Evolutionary conservation across 2,797 vertebrate genomes (phyloP), one percentile per base, ranked within the genome.

Genomic region (Spea hammondii): DNA sequence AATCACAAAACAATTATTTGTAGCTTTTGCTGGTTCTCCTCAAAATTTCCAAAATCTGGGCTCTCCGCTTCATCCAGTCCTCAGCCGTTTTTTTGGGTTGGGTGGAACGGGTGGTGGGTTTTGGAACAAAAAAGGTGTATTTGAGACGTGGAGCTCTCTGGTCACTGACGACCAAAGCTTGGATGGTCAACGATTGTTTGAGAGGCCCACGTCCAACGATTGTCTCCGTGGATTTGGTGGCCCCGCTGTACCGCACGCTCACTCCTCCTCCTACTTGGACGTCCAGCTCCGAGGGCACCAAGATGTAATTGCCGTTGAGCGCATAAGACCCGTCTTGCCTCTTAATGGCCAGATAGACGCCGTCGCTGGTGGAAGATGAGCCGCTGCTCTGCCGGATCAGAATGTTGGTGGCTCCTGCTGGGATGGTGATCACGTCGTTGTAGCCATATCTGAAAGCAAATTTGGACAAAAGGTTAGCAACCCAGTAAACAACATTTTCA

Each of bases 371-470:
- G 4, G 48, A 68, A 0, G 79, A 47, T 0, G 65, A 70, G 0
- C 59, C 14, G 0, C 86, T 88, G 45, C 82, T 82, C 77, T 91
- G 90, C 10, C 89, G 85, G 5, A 90, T 87, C 59, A 89, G 70
- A 73, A 92, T 73, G 47, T 88, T 86, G 1, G 91, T 92, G 74
- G 91, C 89, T 0, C 90, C 90, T 0, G 80, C 86, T 0, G 91
- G 90, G 74, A 92, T 86, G 10, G 86, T 90, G 72, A 90, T 86
- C 80, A 92, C 90, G 0, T 87, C 65, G 1, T 88, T 92, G 88
- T 92, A 92, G 6, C 90, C 91, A 0, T 88, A 89, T 72, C 90
- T 92, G 87, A 0, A 9, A 57, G 72, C n/a, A 70, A 4, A 6
- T 51, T 7, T 5, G 4, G 45, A 45, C 10, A 9, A 12, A 65